Base-by-base conservation (phyloP, 2,113 vertebrate genomes). In the Formicarius rufipectus region DNA sequence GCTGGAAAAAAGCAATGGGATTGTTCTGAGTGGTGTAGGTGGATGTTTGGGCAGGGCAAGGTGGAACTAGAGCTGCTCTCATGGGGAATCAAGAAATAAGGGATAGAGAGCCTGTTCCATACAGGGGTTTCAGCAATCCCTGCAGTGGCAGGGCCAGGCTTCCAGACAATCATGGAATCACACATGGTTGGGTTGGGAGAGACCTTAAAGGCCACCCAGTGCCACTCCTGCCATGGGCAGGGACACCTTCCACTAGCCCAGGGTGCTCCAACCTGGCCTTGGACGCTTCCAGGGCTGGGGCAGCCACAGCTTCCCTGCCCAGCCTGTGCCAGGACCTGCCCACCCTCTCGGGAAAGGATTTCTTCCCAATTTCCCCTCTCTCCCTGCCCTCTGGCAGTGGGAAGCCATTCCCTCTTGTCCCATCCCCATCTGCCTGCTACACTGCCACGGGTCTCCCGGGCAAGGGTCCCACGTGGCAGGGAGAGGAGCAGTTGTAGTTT, bases 11-110 rank as follows among this genome's bases (percentile, higher is more conserved):
- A 66, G 56, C 39, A 10, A 8, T 0, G 9, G 63, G 13, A 28
- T 39, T 87, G 35, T 11, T 35, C 28, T 33, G 5, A 19, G 1
- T 1, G 2, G 66, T 30, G 2, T 1, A 3, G 17, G 21, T 4
- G n/a, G 74, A 3, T 44, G 22, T 27, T 37, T 28, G 31, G 28
- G 53, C 37, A 19, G 12, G 19, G 56, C 68, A 18, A 52, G 55
- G 71, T 53, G 67, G 25, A 30, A 79, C 9, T 22, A 35, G 37
- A 77, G 33, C 37, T 42, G 56, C 49, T 77, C 14, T 14, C 22
- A 5, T 9, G 23, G 33, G 28, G 24, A 21, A 44, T 39, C 42
- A 35, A 24, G 35, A 6, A 15, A 28, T 23, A 8, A 3, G 44
- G 28, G 58, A 33, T 24, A 35, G 64, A 14, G 55, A 47, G 24